Conservation (phyloP, 2,888 invertebrate genomes). For the Noctua janthina region DNA sequence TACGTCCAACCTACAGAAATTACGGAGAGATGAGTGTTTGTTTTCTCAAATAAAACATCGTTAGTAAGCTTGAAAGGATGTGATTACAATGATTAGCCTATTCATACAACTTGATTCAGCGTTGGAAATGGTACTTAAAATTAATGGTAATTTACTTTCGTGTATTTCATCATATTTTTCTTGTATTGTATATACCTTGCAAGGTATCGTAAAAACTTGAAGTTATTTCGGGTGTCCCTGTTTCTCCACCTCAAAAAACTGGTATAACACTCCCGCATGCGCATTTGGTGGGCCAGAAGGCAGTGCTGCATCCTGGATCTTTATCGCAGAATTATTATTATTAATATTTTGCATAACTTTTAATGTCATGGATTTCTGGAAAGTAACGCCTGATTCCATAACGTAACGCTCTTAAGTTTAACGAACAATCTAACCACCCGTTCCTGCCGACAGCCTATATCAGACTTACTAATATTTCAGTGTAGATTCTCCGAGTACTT, state of each 20-base stretch:
- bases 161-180: constrained; percentile 8
- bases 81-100: constrained; percentile 43
- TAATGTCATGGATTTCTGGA: background rate
- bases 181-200: background rate
- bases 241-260: background rate
- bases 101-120: constrained; percentile 34
- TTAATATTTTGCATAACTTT: background rate
- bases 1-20: background rate
- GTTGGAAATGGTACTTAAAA: background rate
- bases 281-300: background rate
- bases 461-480: background rate
- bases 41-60: constrained; percentile 18
- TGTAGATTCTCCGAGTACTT: background rate
- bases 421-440: background rate
- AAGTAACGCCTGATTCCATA: background rate
- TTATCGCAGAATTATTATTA: background rate
- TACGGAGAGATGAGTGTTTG: background rate
- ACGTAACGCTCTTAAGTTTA: background rate
- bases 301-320: background rate
- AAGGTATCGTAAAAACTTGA: background rate
- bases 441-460: background rate
- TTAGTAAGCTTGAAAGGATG: constrained; percentile 14
- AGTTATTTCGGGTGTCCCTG: too few species aligned
- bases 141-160: background rate
- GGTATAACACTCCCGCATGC: too few species aligned